Evolutionary conservation across 2,888 invertebrate species (phyloP).

Genomic region (Syrphus vitripennis): DNA sequence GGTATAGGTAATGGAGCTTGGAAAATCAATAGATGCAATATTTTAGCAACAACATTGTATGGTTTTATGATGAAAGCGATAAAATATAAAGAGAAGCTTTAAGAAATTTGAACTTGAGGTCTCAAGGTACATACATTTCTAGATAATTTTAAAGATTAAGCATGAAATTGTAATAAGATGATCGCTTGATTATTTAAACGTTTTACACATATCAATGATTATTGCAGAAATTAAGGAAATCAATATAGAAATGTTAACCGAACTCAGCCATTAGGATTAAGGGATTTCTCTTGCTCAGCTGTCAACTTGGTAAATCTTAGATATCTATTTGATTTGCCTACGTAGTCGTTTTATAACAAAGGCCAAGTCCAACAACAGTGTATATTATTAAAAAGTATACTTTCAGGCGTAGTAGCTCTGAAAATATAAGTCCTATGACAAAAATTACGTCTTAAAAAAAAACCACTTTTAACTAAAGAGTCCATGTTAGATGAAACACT

Average conservation of each 20-base stretch:
- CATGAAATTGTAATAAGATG: background rate
- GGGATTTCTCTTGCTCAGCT: no score
- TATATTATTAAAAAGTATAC: no score
- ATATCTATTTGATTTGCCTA: no score
- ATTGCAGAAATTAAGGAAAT: background rate
- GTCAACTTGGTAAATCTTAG: no score
- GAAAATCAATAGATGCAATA: constrained; percentile 27
- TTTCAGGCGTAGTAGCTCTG: no score
- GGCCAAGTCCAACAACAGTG: no score
- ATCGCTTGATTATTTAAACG: background rate
- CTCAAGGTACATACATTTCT: background rate
- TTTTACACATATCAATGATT: background rate
- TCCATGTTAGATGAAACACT: no score
- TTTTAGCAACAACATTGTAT: constrained; percentile 27
- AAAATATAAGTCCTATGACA: no score
- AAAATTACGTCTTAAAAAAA: no score
- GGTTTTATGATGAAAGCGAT: constrained; percentile 29
- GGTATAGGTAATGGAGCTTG: background rate
- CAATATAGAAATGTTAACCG: background rate
- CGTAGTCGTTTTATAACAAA: no score
- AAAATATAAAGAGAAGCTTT: constrained; percentile 30
- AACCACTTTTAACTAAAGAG: no score
- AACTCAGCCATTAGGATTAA: no score
- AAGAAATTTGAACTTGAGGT: constrained; percentile 5
- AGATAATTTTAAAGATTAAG: background rate